Conservation (phyloP, 2,888 invertebrate genomes). For the Hypercompe scribonia region DNA sequence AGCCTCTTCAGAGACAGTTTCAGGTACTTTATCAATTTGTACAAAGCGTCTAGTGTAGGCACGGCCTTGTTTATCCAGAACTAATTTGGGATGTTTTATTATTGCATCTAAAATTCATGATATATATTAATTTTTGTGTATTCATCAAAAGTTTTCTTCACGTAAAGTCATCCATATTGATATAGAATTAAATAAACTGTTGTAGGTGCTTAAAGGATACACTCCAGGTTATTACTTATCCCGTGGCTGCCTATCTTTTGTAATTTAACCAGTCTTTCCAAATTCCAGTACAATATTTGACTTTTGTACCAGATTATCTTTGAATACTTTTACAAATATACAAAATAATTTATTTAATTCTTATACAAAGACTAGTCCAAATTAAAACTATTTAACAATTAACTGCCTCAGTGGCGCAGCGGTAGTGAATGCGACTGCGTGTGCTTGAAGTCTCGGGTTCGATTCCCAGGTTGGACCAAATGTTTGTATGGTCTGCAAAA, state of each 20-base stretch:
- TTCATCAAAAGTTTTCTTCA: too few species aligned
- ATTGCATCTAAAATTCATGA: conserved; percentile 14
- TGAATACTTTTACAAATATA: neutral
- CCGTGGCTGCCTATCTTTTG: neutral
- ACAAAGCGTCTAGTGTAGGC: conserved; percentile 84
- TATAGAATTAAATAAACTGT: neutral
- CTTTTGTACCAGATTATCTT: neutral
- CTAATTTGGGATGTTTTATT: conserved; percentile 32
- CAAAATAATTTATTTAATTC: too few species aligned
- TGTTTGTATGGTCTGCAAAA: too few species aligned
- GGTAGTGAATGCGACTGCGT: too few species aligned
- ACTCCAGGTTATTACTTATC: neutral
- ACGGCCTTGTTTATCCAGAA: conserved; percentile 80
- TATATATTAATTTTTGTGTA: neutral
- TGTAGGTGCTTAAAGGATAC: neutral
- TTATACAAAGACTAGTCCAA: too few species aligned
- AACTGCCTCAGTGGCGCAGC: too few species aligned
- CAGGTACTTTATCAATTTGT: conserved; percentile 87
- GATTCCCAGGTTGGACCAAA: too few species aligned
- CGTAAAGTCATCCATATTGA: neutral
- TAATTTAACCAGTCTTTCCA: neutral
- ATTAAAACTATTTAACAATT: neutral
- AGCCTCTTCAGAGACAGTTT: conserved; percentile 66
- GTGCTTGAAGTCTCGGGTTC: too few species aligned
- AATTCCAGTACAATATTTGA: neutral